Conservation (phyloP, 2,113 vertebrate species). For the Myotis yumanensis region DNA sequence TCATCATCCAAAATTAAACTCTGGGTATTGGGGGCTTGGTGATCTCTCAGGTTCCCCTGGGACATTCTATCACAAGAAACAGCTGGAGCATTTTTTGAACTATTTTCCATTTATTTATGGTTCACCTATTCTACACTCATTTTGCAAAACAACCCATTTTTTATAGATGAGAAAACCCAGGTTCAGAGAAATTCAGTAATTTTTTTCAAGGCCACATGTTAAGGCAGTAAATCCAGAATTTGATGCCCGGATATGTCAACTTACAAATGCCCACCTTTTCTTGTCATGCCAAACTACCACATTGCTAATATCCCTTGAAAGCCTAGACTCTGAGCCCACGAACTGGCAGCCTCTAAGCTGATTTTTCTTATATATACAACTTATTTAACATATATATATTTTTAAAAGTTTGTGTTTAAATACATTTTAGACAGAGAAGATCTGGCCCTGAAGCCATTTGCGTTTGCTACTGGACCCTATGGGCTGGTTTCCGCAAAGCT, state of each 20-base stretch:
- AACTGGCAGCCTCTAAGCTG: neutral
- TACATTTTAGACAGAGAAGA: neutral
- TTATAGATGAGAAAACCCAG: neutral
- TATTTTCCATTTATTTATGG: neutral
- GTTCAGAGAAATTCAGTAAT: slow-evolving; percentile 16
- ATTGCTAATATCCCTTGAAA: neutral
- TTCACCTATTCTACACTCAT: neutral
- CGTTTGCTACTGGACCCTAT: neutral
- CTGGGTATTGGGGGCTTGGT: neutral
- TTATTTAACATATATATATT: slow-evolving; percentile 1
- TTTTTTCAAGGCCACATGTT: neutral
- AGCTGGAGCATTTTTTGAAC: neutral
- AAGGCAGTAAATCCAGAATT: neutral
- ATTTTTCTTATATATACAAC: neutral
- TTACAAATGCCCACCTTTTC: neutral
- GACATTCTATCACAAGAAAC: neutral
- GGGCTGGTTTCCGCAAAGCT: neutral
- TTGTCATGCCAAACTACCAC: neutral
- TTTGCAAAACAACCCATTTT: neutral
- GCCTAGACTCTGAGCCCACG: neutral
- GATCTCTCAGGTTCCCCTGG: neutral
- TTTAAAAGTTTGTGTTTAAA: slow-evolving; percentile 35
- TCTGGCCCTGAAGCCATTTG: neutral
- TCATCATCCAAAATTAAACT: neutral
- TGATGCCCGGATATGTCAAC: neutral